Percentiles rank a stretch among this genome's conserved stretches.
Evolutionary conservation across 2,797 vertebrate species (phyloP).

Genomic region (Acridotheres tristis): DNA sequence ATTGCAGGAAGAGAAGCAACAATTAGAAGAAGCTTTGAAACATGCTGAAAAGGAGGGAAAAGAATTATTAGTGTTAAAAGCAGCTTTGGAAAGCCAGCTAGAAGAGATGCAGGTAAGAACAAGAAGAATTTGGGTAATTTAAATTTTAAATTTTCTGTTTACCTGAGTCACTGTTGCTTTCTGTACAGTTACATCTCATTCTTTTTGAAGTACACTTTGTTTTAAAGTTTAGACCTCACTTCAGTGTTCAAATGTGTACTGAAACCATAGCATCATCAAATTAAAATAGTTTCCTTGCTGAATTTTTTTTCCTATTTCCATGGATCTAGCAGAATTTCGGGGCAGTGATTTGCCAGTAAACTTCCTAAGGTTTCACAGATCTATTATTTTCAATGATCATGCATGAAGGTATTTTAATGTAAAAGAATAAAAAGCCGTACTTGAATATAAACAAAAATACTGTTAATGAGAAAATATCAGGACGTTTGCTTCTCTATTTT

Average conservation of each 20-base stretch:
- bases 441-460: not conserved
- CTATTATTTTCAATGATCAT: not conserved
- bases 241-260: not conserved
- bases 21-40: conserved; percentile 82
- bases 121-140: not conserved
- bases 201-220: not conserved
- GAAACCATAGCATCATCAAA: not conserved
- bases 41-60: conserved; percentile 83
- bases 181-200: not conserved
- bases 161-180: not conserved
- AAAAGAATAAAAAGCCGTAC: not conserved
- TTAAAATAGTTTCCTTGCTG: not conserved
- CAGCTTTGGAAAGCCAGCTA: conserved; percentile 82
- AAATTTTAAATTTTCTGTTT: not conserved
- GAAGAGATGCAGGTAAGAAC: conserved; percentile 85
- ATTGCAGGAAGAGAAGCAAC: conserved; percentile 84
- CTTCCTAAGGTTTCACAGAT: not conserved
- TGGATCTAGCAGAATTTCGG: not conserved
- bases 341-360: not conserved
- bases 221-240: not conserved
- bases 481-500: not conserved
- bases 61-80: conserved; percentile 80
- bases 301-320: not conserved
- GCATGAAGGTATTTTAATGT: not conserved
- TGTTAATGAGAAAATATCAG: not conserved